Conservation (phyloP, 2,888 invertebrate genomes). For the Pemphredon lugubris region DNA sequence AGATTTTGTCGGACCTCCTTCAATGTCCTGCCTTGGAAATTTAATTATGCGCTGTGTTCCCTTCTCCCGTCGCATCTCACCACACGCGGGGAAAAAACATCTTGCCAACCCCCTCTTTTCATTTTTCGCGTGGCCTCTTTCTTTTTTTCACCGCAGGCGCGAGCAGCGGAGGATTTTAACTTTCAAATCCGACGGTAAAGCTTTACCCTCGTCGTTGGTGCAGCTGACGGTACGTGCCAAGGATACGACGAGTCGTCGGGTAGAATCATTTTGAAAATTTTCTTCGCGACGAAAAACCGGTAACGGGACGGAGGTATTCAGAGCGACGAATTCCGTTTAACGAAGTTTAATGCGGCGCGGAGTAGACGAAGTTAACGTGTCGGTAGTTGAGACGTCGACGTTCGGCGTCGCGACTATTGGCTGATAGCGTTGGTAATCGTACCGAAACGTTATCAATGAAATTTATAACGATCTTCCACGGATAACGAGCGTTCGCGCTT, state of each 20-base stretch:
- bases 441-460: conserved; percentile 13
- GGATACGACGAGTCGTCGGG: conserved; percentile 11
- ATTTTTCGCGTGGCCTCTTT: conserved; percentile 23
- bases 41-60: conserved; percentile 56
- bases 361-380: too few species aligned
- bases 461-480: background rate
- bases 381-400: background rate
- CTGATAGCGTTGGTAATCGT: background rate
- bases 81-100: conserved; percentile 5
- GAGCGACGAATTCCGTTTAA: too few species aligned
- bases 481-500: conserved; percentile 12
- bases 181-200: conserved; percentile 56
- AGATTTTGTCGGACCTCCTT: conserved; percentile 14
- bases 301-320: too few species aligned
- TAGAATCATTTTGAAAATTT: conserved; percentile 20
- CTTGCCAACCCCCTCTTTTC: too few species aligned
- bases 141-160: conserved; percentile 6
- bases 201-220: conserved; percentile 29
- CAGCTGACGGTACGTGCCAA: conserved; percentile 23
- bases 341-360: too few species aligned
- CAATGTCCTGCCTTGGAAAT: conserved; percentile 29
- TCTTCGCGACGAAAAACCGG: too few species aligned
- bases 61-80: conserved; percentile 2
- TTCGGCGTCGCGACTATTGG: background rate
- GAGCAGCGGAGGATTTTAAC: conserved; percentile 30